Percentiles rank a stretch among this genome's conserved stretches.
Conservation (phyloP, 2,113 vertebrate genomes). For the Hirundichthys speculiger region DNA sequence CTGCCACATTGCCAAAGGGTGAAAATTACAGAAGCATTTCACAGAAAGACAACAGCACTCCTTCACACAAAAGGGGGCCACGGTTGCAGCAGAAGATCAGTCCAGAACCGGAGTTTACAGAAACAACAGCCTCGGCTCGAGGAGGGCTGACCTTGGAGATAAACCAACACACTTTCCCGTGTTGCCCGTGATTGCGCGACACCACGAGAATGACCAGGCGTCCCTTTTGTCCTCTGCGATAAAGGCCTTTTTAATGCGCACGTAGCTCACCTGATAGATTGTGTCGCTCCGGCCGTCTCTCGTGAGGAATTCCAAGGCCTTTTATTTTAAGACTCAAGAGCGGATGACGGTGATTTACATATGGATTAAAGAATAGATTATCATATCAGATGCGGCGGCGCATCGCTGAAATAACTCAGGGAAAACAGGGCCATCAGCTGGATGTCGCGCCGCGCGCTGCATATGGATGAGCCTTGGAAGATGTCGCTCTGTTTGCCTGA, state of each 20-base stretch:
- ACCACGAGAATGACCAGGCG: constrained; percentile 43
- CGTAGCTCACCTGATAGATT: constrained; percentile 50
- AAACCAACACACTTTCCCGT: constrained; percentile 28
- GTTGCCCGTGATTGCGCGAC: constrained; percentile 33
- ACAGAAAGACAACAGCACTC: constrained; percentile 38
- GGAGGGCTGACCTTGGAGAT: constrained; percentile 58
- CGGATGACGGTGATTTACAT: constrained; percentile 59
- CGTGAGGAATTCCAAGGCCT: constrained; percentile 15
- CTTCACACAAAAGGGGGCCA: constrained; percentile 5
- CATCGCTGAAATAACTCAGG: constrained; percentile 43
- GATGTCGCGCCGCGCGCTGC: constrained; percentile 27
- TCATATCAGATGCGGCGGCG: constrained; percentile 50
- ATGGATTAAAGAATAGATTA: constrained; percentile 69
- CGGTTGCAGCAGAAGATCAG: constrained; percentile 14
- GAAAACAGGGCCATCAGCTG: constrained; percentile 45
- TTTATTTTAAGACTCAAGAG: constrained; percentile 39
- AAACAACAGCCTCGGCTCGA: constrained; percentile 37
- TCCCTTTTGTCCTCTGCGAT: constrained; percentile 70
- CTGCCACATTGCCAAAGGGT: constrained; percentile 61
- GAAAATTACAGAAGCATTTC: constrained; percentile 55
- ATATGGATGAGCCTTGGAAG: constrained; percentile 45
- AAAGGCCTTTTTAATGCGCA: constrained; percentile 72
- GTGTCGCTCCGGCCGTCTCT: constrained; percentile 34
- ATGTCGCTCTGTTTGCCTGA: constrained; percentile 20
- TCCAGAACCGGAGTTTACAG: constrained; percentile 12